Conservation (phyloP, 2,888 invertebrate genomes). For the Idaea aversata region DNA sequence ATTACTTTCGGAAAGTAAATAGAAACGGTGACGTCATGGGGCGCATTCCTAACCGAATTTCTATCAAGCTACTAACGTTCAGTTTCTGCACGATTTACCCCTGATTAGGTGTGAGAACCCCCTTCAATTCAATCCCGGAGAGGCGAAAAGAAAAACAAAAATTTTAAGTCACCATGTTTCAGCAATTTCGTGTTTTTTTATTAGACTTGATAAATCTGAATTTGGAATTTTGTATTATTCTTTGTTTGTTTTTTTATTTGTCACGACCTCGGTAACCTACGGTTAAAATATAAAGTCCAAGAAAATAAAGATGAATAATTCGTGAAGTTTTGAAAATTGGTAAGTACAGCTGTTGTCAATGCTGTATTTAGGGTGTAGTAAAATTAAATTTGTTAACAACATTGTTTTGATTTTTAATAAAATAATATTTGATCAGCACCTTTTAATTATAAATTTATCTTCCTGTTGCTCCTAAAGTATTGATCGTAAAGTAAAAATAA, state of each 20-base stretch:
- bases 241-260: background rate
- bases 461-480: too few species aligned
- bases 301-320: too few species aligned
- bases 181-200: constrained; percentile 10
- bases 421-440: too few species aligned
- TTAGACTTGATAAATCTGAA: constrained; percentile 7
- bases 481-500: too few species aligned
- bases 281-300: too few species aligned
- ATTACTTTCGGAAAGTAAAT: background rate
- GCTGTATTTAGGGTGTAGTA: too few species aligned
- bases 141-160: constrained; percentile 38
- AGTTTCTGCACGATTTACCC: constrained; percentile 65
- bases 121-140: constrained; percentile 52
- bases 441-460: too few species aligned
- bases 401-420: too few species aligned
- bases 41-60: constrained; percentile 53
- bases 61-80: constrained; percentile 49
- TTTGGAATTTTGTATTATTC: constrained; percentile 3
- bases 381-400: too few species aligned
- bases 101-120: constrained; percentile 51
- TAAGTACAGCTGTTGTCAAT: too few species aligned
- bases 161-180: constrained; percentile 15
- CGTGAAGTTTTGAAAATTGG: too few species aligned
- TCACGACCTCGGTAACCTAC: too few species aligned
- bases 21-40: constrained; percentile 39